Evolutionary conservation across 2,113 vertebrate species (phyloP).

Genomic region (Ceyx melanurus): DNA sequence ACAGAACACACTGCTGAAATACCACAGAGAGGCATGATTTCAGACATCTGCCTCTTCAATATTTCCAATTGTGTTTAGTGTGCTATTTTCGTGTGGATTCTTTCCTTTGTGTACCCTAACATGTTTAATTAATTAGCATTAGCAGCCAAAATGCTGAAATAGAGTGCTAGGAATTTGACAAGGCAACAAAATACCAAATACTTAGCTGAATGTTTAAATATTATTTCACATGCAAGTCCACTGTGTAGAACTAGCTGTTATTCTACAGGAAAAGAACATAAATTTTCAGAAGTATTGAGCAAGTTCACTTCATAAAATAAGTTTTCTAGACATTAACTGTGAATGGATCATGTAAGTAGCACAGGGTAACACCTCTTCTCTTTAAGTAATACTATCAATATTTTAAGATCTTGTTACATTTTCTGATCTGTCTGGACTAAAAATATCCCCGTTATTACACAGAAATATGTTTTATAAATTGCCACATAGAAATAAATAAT

Average conservation of each 20-base stretch:
- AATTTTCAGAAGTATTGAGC: background rate
- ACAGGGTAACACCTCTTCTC: background rate
- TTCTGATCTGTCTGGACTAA: background rate
- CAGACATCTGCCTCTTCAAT: background rate
- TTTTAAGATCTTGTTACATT: background rate
- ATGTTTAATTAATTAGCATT: background rate
- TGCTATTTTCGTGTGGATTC: background rate
- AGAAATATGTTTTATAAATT: background rate
- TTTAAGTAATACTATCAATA: background rate
- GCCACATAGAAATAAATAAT: background rate
- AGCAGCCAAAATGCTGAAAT: conserved; percentile 3
- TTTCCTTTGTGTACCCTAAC: background rate
- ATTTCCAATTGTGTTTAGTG: background rate
- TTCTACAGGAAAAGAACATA: background rate
- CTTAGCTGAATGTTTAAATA: background rate
- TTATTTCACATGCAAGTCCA: background rate
- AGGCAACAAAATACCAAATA: background rate
- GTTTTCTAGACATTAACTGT: background rate
- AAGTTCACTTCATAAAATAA: background rate
- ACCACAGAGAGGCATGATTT: background rate
- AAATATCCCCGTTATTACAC: background rate
- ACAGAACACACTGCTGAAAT: background rate
- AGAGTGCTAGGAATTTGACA: background rate
- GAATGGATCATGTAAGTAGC: background rate
- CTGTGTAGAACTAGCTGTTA: background rate